Percentiles rank a stretch among this genome's conserved stretches.
phyloP scores from a whole-genome alignment of 2,888 invertebrate genomes.

The Pocota personata region DNA sequence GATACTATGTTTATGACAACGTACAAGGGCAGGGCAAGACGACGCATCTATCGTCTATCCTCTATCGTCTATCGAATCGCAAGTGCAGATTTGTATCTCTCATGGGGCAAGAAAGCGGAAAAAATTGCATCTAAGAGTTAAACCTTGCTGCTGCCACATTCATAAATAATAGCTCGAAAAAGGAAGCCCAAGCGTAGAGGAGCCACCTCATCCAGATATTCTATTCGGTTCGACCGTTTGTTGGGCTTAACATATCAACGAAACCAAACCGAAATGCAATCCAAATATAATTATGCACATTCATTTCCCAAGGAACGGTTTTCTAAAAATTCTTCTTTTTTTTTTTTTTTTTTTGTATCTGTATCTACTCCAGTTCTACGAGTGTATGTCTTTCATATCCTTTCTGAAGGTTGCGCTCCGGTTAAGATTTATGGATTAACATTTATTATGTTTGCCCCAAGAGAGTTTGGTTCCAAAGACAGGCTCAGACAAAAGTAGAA shows the following conservation, averaged over 20 bases:
- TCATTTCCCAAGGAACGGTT: constrained; percentile 65
- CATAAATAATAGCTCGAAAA: constrained; percentile 54
- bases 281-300: constrained; percentile 73
- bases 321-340: background rate
- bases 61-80: constrained; percentile 15
- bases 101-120: constrained; percentile 9
- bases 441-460: constrained; percentile 69
- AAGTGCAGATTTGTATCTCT: constrained; percentile 66
- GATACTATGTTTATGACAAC: constrained; percentile 64
- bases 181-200: constrained; percentile 36
- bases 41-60: constrained; percentile 18
- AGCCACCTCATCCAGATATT: constrained; percentile 10
- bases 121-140: constrained; percentile 41
- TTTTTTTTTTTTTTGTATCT: constrained; percentile 1
- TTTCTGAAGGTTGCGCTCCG: constrained; percentile 50
- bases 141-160: constrained; percentile 43
- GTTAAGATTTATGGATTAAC: constrained; percentile 73
- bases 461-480: constrained; percentile 25
- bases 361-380: constrained; percentile 53
- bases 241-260: constrained; percentile 35
- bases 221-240: background rate
- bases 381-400: constrained; percentile 62
- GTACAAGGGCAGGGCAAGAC: constrained; percentile 49
- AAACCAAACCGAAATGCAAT: constrained; percentile 51
- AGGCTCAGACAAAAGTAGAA: background rate